Base-by-base conservation (phyloP, 2,888 invertebrate genomes). In the Drosophila fungiperda region DNA sequence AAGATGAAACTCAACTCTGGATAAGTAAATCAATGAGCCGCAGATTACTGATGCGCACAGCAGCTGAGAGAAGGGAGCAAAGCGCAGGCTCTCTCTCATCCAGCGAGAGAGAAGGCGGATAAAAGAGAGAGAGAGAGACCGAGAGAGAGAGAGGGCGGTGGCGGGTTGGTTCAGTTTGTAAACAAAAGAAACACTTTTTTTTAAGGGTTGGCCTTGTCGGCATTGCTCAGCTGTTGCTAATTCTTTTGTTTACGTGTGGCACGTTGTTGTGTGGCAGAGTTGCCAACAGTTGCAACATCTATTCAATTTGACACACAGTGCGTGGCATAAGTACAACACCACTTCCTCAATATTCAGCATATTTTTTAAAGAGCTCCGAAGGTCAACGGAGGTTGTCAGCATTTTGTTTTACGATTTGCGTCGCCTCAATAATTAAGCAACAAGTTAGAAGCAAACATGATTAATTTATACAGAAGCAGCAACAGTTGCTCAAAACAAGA, bases 1-100 rank as follows among this genome's bases (percentile, higher is more conserved):
- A 82, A 87, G 78, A 35, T 8, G 68, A 33, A 81, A 78, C 78
- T 87, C 77, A 40, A 87, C 79, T 87, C 89, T 82, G 88, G 88
- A 89, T 88, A 85, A 85, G 23, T 45, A 88, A 87, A 87, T 87
- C 87, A 89, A 89, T 87, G 83, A 61, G 77, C 77, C 73, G 70
- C 75, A 82, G 80, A 78, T 78, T 62, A 38, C 59, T 17, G 76
- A 77, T 72, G 79, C 82, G 89, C 84, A 65, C 84, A 87, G 88
- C 88, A 87, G 81, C 87, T 71, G 53, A 72, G 80, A 59, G 78
- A 38, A 35, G 40, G 23, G n/a, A 33, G 20, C 57, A 23, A 40
- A 6, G 48, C 68, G 68, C 68, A 52, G 6, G 67, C 54, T 45
- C 35, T 23, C 53, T 29, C 45, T 45, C 35, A 3, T n/a, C 32